Evolutionary conservation across 2,888 invertebrate species (phyloP).

Genomic region (Mythimna impura): DNA sequence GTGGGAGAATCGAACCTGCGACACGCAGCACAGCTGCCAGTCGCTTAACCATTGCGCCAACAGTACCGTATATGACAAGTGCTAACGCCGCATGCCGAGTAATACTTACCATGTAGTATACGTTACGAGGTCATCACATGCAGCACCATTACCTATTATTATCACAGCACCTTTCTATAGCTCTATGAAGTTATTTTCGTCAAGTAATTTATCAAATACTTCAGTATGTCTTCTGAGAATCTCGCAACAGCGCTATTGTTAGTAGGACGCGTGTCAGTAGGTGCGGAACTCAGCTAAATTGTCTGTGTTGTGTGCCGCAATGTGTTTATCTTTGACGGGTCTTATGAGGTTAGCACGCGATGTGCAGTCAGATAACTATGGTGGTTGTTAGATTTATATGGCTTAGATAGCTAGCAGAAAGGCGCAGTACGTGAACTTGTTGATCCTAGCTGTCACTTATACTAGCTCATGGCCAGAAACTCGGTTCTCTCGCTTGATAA

Average conservation of each 20-base stretch:
- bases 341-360: conserved; percentile 32
- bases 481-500: too few species aligned
- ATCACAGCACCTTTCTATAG: conserved; percentile 6
- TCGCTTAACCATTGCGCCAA: too few species aligned
- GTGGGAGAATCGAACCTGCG: too few species aligned
- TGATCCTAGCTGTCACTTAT: too few species aligned
- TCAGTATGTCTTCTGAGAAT: not conserved
- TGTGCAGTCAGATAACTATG: conserved; percentile 16
- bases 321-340: conserved; percentile 11
- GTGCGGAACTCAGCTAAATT: conserved; percentile 37
- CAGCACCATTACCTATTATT: too few species aligned
- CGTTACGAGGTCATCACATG: too few species aligned
- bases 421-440: too few species aligned
- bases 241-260: conserved; percentile 39
- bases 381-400: not conserved
- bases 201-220: not conserved
- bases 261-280: conserved; percentile 25
- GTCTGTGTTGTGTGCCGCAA: conserved; percentile 5
- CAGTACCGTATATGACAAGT: too few species aligned
- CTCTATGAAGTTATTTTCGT: not conserved
- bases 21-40: too few species aligned
- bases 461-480: too few species aligned
- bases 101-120: too few species aligned
- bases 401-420: not conserved
- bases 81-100: too few species aligned